Evolutionary conservation across 2,797 vertebrate genomes (phyloP), one percentile per base, ranked within the genome.

Genomic region (Phoeniculus purpureus): DNA sequence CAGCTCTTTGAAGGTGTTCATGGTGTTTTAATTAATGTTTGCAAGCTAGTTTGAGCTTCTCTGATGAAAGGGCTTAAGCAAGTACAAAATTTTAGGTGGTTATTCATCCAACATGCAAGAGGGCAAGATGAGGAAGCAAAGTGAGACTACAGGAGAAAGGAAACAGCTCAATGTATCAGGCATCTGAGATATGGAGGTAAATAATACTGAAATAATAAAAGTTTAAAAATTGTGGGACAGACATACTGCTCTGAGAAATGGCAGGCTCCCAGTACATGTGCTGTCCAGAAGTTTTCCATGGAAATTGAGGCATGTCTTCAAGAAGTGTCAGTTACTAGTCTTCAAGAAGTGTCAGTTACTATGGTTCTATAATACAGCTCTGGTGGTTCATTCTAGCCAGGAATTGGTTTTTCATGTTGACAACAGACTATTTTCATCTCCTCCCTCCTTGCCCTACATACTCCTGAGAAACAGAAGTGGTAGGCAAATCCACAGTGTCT

Each of bases 11-110:
- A 94, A 93, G 92, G 88, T 75, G 55, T 20, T 73, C 26, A 1
- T 61, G 76, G 84, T 80, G 59, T 76, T 95, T 90, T 89, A 92
- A 93, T 93, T 88, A 93, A 89, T 84, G 50, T 75, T 85, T 94
- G 72, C 77, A 86, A 94, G 74, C 86, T 90, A 81, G 64, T 95
- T 85, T 40, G 73, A 67, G 90, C 62, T 90, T 47, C 80, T 84
- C 78, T 80, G 82, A 89, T 85, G 93, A 88, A 91, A 94, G 68
- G 32, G 58, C 77, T 86, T 64, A 68, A 90, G 85, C 19, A 79
- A 84, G 45, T 62, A 76, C 52, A 45, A 87, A 79, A 85, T 72
- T 87, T 60, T 64, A 84, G 52, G 40, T 81, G 52, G 22, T 92
- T 87, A 61, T 84, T 79, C 92, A 75, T 74, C 31, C 74, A 56